Evolutionary conservation across 2,888 invertebrate genomes (phyloP).

Genomic region (Zygothrica quintamaculata): DNA sequence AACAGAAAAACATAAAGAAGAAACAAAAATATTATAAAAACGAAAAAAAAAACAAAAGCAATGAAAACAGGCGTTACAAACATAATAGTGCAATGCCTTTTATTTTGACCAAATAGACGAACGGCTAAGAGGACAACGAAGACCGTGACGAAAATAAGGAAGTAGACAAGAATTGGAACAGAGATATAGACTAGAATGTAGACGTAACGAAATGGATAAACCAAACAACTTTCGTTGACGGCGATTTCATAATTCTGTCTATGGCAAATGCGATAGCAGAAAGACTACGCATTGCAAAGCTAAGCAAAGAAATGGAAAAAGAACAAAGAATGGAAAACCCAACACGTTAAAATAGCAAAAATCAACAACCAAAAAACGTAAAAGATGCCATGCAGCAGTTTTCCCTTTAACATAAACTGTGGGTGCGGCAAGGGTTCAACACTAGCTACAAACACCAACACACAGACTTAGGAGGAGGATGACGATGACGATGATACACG

Average conservation of each 20-base stretch:
- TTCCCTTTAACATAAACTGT: constrained; percentile 38
- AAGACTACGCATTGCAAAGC: constrained; percentile 27
- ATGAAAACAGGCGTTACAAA: constrained; percentile 48
- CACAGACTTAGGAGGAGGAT: neutral
- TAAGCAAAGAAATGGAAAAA: constrained; percentile 19
- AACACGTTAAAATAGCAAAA: constrained; percentile 60
- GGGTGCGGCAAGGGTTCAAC: constrained; percentile 1
- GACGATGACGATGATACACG: constrained; percentile 52
- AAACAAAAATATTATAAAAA: neutral
- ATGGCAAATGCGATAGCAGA: neutral
- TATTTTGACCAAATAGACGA: constrained; percentile 22
- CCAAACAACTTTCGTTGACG: constrained; percentile 42
- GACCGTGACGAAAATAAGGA: constrained; percentile 18
- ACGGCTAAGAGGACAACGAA: neutral
- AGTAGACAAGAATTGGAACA: constrained; percentile 5
- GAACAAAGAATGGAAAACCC: too few species aligned
- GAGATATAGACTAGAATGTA: neutral
- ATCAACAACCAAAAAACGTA: constrained; percentile 67
- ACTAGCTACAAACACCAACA: neutral
- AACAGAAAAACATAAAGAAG: constrained; percentile 8
- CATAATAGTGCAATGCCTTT: constrained; percentile 31
- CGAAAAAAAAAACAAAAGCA: constrained; percentile 34
- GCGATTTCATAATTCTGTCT: constrained; percentile 60
- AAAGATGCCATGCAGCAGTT: constrained; percentile 70
- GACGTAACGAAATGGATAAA: constrained; percentile 25